Conservation (phyloP, 1,140 invertebrate species). For the Drosophila lowei region DNA sequence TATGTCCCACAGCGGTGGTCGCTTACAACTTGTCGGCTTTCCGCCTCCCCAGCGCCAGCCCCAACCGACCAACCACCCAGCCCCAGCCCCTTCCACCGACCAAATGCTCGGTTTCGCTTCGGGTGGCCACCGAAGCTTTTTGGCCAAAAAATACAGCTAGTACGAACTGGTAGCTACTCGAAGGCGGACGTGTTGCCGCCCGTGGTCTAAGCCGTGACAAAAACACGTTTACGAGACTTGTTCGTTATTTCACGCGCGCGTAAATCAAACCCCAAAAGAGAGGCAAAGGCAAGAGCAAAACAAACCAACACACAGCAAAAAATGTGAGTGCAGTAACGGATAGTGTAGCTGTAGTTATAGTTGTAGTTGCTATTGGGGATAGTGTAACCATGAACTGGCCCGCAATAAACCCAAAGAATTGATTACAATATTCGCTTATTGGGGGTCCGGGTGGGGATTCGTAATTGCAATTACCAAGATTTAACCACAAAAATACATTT, state of each 20-base stretch:
- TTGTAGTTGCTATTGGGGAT: slow-evolving; percentile 23
- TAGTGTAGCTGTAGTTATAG: slow-evolving; percentile 11
- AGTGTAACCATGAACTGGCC: slow-evolving; percentile 44
- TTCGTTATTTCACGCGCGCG: slow-evolving; percentile 65
- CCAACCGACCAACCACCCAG: slow-evolving; percentile 1
- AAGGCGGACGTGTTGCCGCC: slow-evolving; percentile 44
- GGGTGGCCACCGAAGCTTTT: slow-evolving; percentile 13
- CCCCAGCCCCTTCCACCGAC: neutral
- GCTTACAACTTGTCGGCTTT: slow-evolving; percentile 12
- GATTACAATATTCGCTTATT: slow-evolving; percentile 48
- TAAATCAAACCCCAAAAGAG: slow-evolving; percentile 38
- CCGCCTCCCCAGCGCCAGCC: slow-evolving; percentile 35
- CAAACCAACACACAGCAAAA: slow-evolving; percentile 42
- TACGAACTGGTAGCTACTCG: slow-evolving; percentile 50
- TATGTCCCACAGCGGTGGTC: neutral
- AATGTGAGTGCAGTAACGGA: slow-evolving; percentile 63
- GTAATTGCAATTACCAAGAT: slow-evolving; percentile 73
- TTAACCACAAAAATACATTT: slow-evolving; percentile 56
- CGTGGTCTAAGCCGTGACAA: slow-evolving; percentile 26
- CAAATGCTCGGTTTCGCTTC: neutral
- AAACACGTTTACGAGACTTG: slow-evolving; percentile 65
- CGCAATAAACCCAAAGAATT: slow-evolving; percentile 66
- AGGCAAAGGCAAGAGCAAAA: slow-evolving; percentile 32
- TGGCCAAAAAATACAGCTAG: slow-evolving; percentile 63
- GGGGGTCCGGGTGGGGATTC: slow-evolving; percentile 22